These are phyloP conservation scores for Notothenia rossii DNA, from an alignment of 2,113 vertebrate genomes.

Conservation along the genomic window DNA sequence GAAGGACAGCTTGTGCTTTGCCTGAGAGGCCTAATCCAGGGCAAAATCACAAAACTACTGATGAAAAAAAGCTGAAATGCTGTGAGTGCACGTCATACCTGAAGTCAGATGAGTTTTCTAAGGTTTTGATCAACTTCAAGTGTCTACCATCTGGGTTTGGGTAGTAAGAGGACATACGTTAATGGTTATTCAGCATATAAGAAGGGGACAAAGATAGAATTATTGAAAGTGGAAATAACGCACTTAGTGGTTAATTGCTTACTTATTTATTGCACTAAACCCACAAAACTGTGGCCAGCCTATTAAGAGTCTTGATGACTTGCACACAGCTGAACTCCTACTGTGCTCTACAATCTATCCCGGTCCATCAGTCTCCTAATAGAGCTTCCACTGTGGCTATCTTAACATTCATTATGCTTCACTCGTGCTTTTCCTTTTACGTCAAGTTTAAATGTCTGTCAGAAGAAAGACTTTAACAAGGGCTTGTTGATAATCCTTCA, in stretches of 20 bases:
- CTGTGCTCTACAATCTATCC: slow-evolving; percentile 6
- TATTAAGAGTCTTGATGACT: not conserved
- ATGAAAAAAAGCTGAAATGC: slow-evolving; percentile 1
- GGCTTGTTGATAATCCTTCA: not conserved
- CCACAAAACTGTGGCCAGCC: not conserved
- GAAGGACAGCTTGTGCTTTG: not conserved
- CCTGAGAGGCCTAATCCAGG: not conserved
- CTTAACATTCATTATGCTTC: not conserved
- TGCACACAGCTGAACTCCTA: not conserved
- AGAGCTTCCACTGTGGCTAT: not conserved
- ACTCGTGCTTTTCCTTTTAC: not conserved
- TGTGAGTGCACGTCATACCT: slow-evolving; percentile 2
- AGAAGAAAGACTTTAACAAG: not conserved
- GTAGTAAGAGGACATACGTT: not conserved
- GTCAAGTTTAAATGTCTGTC: not conserved
- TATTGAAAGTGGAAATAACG: not conserved
- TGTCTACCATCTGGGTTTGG: not conserved
- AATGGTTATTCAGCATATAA: not conserved
- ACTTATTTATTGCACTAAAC: not conserved
- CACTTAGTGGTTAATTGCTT: not conserved
- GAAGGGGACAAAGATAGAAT: not conserved
- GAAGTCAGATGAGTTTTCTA: slow-evolving; percentile 5
- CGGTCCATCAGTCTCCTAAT: not conserved
- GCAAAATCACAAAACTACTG: not conserved
- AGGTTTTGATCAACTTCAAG: not conserved